Evolutionary conservation across 2,113 vertebrate species (phyloP).

Genomic region (Pipra filicauda): DNA sequence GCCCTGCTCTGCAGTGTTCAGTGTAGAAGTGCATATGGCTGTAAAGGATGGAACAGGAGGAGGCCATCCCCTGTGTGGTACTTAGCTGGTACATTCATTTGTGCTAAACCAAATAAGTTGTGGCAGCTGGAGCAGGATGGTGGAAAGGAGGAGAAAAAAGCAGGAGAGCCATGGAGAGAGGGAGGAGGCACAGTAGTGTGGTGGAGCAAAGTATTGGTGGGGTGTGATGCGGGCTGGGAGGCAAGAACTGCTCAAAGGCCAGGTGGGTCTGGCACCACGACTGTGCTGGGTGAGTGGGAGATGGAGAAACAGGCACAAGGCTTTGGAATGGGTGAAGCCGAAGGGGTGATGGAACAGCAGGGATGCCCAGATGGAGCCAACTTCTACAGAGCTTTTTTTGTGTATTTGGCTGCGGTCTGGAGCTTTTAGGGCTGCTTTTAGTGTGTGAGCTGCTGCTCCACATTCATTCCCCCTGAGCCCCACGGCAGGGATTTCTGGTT

Average conservation of each 20-base stretch:
- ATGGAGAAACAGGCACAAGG: neutral
- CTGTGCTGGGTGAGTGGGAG: neutral
- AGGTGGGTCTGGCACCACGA: neutral
- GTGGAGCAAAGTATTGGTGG: neutral
- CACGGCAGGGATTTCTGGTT: neutral
- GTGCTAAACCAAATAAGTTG: neutral
- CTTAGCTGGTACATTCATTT: neutral
- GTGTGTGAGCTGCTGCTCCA: neutral
- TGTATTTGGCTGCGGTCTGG: neutral
- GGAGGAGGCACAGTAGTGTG: neutral
- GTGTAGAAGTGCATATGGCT: neutral
- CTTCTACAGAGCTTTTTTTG: neutral
- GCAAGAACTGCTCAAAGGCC: neutral
- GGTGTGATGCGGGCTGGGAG: neutral
- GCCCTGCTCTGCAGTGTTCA: neutral
- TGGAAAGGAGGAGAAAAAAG: neutral
- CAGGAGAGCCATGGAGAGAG: neutral
- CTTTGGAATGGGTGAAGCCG: neutral
- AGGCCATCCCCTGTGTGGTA: neutral
- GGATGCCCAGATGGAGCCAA: neutral
- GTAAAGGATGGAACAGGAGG: neutral
- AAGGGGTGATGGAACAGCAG: neutral
- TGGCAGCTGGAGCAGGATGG: constrained; percentile 2
- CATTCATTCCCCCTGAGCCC: neutral
- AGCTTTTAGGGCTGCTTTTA: neutral